Evolutionary conservation across 2,113 vertebrate genomes (phyloP), one percentile per base, ranked within the genome.

Genomic region (Arvicanthis niloticus): DNA sequence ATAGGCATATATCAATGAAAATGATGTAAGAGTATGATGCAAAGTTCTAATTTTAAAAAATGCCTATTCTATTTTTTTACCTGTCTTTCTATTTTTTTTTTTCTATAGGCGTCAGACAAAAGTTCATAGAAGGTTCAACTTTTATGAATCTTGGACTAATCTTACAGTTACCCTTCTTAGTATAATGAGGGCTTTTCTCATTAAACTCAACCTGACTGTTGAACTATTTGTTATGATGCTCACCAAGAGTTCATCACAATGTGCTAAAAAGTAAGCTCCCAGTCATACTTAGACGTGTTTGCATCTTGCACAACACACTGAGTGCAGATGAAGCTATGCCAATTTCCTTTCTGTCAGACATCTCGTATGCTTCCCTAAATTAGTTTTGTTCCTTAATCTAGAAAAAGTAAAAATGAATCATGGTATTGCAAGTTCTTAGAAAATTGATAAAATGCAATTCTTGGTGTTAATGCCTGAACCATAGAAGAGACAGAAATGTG

Each of bases 181-280:
- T 86, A 95, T 95, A 97, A 96, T 91, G 97, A 96, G 95, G 77
- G 37, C 8, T 82, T 82, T 72, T 72, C 37, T 72, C 17, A 85
- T 73, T 85, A 76, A 93, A 78, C 26, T 70, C 86, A 70, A 91
- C 51, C 80, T 93, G 81, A 93, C 77, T 94, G 77, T 73, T 80
- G 31, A 76, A 34, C 48, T 56, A 40, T 90, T 91, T n/a, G 58
- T 95, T 92, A 88, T 94, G 89, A 95, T 90, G 40, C 62, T 93
- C 56, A 78, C 94, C 65, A 42, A 91, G 60, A 37, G 67, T 94
- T 94, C 92, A 84, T 88, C 87, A 75, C 26, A 95, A 53, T 13
- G 37, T 81, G 51, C 31, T 81, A 42, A 22, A 75, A 31, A 94
- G 1, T 65, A 73, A 24, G 11, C 65, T 70, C 58, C 81, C 34